These are phyloP conservation scores for Monochamus alternatus DNA, from an alignment of 2,888 invertebrate genomes.

Conservation along the genomic window DNA sequence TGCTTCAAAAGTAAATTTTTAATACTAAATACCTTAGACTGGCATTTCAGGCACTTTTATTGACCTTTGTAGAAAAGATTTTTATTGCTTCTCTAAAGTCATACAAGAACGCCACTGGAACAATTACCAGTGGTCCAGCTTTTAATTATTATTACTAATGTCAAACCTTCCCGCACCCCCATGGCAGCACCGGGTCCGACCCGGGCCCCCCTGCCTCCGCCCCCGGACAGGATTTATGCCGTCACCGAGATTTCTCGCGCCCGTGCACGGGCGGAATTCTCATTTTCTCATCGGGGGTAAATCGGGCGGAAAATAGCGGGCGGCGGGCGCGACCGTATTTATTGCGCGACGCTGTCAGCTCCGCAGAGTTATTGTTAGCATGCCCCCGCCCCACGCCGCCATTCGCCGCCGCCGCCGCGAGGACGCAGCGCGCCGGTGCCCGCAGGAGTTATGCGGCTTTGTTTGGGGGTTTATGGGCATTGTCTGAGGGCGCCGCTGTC, in stretches of 20 bases:
- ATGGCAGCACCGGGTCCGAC: neutral
- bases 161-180: no score
- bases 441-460: conserved; percentile 20
- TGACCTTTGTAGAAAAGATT: no score
- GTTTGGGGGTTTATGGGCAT: conserved; percentile 11
- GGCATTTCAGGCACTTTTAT: no score
- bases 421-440: neutral
- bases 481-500: neutral
- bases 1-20: no score
- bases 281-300: conserved; percentile 71
- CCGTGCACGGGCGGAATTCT: conserved; percentile 66
- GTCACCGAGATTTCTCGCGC: conserved; percentile 64
- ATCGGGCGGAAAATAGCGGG: conserved; percentile 70
- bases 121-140: no score
- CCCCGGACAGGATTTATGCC: conserved; percentile 56
- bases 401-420: conserved; percentile 12
- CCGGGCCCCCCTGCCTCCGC: neutral
- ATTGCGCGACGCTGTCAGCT: conserved; percentile 69
- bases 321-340: conserved; percentile 68
- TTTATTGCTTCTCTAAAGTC: no score
- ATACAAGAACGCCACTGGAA: no score
- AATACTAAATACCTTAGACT: no score
- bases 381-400: conserved; percentile 43
- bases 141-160: no score
- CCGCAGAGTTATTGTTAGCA: conserved; percentile 70